Base-by-base conservation (phyloP, 2,113 vertebrate species). In the Onychostoma macrolepis region DNA sequence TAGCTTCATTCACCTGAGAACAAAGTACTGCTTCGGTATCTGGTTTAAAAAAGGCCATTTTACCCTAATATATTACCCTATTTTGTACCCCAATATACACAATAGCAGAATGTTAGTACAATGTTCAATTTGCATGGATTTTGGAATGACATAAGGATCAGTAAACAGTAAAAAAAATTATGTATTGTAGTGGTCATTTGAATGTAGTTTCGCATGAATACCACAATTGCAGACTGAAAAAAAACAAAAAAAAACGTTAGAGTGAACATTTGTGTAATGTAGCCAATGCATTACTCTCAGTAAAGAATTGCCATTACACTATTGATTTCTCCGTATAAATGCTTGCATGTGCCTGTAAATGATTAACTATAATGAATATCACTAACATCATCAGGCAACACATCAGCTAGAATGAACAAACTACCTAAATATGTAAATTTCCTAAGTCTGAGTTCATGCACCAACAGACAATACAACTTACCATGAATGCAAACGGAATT, bases 401-500 rank as follows among this genome's bases (percentile, higher is more conserved):
- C 33, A 41, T 21, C 36, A n/a, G 10, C 36, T 41, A 38, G 19
- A 72, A 38, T 71, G 9, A 72, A 41, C 19, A 30, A 12, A 67
- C 63, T 12, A 30, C 28, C 5, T 69, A 74, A 74, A 74, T 41
- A n/a, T 74, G 13, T 24, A 41, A 12, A 21, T 75, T 75, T 75
- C 41, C 72, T 12, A 75, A 26, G 11, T 53, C 7, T 6, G 6
- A 53, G 26, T 21, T 48, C n/a, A 53, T 19, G 12, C 17, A 53
- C 75, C 8, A 9, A 15, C 43, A 26, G 43, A 28, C 12, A 0
- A 76, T 45, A 48, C 1, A 80, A 41, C 1, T 41, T 4, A n/a
- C 6, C 61, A 83, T 30, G 61, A 48, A 17, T 43, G 69, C 80
- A 83, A 67, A 80, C 33, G 80, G 63, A 83, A 36, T 19, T 30